phyloP scores from a whole-genome alignment of 2,797 vertebrate genomes.

The Notoglanidium macrostoma region DNA sequence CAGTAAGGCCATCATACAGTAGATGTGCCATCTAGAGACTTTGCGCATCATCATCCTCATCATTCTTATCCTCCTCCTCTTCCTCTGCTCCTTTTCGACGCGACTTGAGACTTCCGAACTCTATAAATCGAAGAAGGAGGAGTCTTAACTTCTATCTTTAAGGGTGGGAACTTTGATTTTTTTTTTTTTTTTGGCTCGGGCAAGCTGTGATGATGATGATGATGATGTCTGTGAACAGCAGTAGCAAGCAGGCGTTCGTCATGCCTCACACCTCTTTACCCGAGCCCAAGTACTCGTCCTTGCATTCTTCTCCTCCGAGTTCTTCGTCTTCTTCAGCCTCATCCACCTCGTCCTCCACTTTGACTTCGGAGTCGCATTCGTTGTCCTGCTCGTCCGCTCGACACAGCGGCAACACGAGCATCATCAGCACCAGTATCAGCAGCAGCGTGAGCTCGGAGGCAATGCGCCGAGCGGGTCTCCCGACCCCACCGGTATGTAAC shows the following conservation, averaged over 20 bases:
- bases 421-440: conserved; percentile 63
- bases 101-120: conserved; percentile 74
- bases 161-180: conserved; percentile 31
- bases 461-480: conserved; percentile 94
- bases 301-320: conserved; percentile 79
- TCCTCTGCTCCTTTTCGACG: conserved; percentile 56
- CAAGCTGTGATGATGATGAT: conserved; percentile 87
- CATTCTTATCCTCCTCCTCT: conserved; percentile 34
- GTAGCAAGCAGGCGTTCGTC: conserved; percentile 89
- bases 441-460: conserved; percentile 81
- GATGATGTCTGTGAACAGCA: conserved; percentile 98
- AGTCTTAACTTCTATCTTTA: conserved; percentile 76
- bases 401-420: conserved; percentile 79
- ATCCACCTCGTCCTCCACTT: conserved; percentile 72
- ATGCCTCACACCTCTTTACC: conserved; percentile 90
- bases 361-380: conserved; percentile 77
- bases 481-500: conserved; percentile 96
- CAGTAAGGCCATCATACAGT: conserved; percentile 49
- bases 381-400: conserved; percentile 86
- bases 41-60: conserved; percentile 64
- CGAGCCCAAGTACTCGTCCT: conserved; percentile 87
- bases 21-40: conserved; percentile 71
- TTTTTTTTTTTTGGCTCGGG: conserved; percentile 59
- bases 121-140: conserved; percentile 75
- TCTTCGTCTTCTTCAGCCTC: conserved; percentile 71